Base-by-base conservation (phyloP, 2,113 vertebrate genomes). In the Hyperopisus bebe region DNA sequence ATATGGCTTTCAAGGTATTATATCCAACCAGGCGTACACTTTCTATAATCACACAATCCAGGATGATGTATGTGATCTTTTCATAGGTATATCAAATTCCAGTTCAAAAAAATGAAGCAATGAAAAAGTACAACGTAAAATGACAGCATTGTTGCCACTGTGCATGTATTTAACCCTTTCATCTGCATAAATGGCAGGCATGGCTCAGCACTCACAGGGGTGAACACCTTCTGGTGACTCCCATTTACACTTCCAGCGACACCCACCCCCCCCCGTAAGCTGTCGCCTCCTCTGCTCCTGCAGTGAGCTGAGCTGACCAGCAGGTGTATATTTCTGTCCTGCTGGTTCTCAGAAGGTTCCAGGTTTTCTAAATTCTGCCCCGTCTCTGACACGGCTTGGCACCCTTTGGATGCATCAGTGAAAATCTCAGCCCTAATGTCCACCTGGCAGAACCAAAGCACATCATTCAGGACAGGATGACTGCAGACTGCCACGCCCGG, bases 341-440 rank as follows among this genome's bases (percentile, higher is more conserved):
- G 39, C 82, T 10, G 42, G 6, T 84, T 84, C 19, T 84, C 82
- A 47, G 42, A 44, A 7, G 9, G 44, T 24, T 42, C 3, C 82
- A 84, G 21, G 35, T 9, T 24, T 46, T 47, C 39, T 24, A 84
- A 47, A 8, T 27, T 44, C 17, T 47, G 74, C 51, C 42, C 44
- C 4, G 31, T 66, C 62, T 88, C 86, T 87, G 35, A 21, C 84
- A 17, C 2, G 3, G 44, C 3, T 42, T 55, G n/a, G 19, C 55
- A 27, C 7, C 3, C 15, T 44, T 27, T 53, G 4, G 42, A 80
- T 55, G 66, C 19, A 87, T 93, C 91, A 93, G 88, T 88, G 35
- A 89, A 84, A 24, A 91, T 27, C 27, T 35, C 47, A 86, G 48
- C 42, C 82, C 9, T 2, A 13, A 77, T 77, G 17, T 31, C 46